These are phyloP conservation scores for Dryocosmus kuriphilus DNA, from an alignment of 2,888 invertebrate genomes.

Conservation along the genomic window DNA sequence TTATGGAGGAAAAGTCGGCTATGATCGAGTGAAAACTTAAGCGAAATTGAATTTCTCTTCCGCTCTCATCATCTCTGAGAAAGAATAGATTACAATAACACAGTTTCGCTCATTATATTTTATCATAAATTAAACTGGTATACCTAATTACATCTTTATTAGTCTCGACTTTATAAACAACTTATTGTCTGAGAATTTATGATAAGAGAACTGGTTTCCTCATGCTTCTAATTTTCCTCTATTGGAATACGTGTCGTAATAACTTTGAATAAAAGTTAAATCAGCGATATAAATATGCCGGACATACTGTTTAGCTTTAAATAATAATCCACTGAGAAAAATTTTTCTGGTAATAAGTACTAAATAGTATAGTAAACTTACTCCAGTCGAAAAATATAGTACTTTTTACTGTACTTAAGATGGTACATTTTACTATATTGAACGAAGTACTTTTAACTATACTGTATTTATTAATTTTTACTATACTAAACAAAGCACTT, in stretches of 20 bases:
- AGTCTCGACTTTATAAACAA: constrained; percentile 2
- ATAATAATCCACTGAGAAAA: background rate
- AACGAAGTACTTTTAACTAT: no score
- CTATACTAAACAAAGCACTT: no score
- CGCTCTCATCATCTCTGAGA: background rate
- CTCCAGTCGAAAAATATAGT: no score
- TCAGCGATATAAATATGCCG: background rate
- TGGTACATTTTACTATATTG: no score
- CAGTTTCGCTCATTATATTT: constrained; percentile 7
- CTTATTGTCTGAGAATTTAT: background rate
- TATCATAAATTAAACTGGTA: background rate
- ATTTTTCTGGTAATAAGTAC: no score
- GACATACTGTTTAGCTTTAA: background rate
- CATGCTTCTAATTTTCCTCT: background rate
- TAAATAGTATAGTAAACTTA: no score
- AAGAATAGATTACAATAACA: background rate
- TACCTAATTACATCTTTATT: background rate
- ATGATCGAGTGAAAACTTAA: constrained; percentile 26
- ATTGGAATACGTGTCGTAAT: background rate
- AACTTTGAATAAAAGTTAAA: background rate
- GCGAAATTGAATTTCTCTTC: constrained; percentile 28
- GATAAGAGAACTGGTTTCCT: background rate
- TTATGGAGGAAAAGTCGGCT: constrained; percentile 29
- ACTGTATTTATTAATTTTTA: no score
- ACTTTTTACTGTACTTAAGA: no score